phyloP scores from a whole-genome alignment of 2,113 vertebrate genomes.

The Tauraco erythrolophus region DNA sequence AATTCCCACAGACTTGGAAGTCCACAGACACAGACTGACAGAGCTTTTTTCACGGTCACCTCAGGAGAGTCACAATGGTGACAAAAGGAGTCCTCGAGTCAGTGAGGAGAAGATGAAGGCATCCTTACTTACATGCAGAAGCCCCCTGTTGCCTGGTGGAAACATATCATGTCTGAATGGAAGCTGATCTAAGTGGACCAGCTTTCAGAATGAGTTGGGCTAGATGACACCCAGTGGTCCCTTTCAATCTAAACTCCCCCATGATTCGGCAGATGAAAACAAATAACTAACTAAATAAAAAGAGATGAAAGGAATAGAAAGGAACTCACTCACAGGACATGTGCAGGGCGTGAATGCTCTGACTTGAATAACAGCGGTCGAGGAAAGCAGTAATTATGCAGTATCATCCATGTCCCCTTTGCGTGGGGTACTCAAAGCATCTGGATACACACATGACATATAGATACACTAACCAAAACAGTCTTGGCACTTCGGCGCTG shows the following conservation, averaged over 20 bases:
- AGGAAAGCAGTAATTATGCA: not conserved
- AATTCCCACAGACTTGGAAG: not conserved
- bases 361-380: accelerated
- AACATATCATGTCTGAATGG: not conserved
- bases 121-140: not conserved
- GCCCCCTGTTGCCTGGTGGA: not conserved
- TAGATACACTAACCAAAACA: not conserved
- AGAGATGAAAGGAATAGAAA: not conserved
- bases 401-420: not conserved
- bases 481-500: not conserved
- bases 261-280: not conserved
- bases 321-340: not conserved
- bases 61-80: accelerated
- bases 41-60: not conserved
- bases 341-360: not conserved
- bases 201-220: not conserved
- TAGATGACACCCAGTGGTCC: not conserved
- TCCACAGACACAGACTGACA: not conserved
- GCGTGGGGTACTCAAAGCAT: not conserved
- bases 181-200: not conserved
- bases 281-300: not conserved
- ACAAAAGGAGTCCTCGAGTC: not conserved
- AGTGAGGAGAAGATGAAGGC: not conserved
- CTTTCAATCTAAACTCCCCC: not conserved
- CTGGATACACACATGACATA: not conserved